Percentiles rank a stretch among this genome's conserved stretches.
Evolutionary conservation across 2,888 invertebrate species (phyloP).

Genomic region (Melanargia galathea): DNA sequence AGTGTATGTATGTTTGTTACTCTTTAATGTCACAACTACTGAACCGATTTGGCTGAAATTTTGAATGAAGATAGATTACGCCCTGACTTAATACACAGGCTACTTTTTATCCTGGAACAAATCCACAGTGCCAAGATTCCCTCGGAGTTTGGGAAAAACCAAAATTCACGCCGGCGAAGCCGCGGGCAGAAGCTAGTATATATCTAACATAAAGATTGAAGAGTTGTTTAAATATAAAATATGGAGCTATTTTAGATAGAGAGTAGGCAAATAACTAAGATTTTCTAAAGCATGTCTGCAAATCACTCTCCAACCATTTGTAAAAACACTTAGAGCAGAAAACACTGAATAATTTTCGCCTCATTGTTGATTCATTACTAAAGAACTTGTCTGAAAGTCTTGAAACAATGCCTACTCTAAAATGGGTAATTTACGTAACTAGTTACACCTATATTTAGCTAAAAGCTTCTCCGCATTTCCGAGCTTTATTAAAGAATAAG

Average conservation of each 20-base stretch:
- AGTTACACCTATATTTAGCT: conserved; percentile 28
- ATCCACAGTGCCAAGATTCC: too few relatives aligned
- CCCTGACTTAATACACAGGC: too few relatives aligned
- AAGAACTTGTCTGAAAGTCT: conserved; percentile 28
- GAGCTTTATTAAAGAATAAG: conserved; percentile 28
- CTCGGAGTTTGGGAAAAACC: too few relatives aligned
- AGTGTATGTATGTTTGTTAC: too few relatives aligned
- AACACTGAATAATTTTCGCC: conserved; percentile 43
- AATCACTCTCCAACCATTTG: background rate
- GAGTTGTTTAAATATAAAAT: too few relatives aligned
- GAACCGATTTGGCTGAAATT: too few relatives aligned
- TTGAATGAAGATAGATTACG: too few relatives aligned
- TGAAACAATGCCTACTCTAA: conserved; percentile 32
- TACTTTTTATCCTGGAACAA: too few relatives aligned
- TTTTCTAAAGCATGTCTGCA: background rate
- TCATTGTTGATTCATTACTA: conserved; percentile 23
- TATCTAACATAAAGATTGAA: too few relatives aligned
- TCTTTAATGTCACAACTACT: too few relatives aligned
- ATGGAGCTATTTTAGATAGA: background rate
- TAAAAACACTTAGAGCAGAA: conserved; percentile 8
- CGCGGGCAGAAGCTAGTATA: too few relatives aligned
- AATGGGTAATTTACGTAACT: conserved; percentile 26
- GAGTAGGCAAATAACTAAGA: background rate
- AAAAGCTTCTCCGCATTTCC: conserved; percentile 24
- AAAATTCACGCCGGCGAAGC: too few relatives aligned